These are phyloP conservation scores for Crocodylus rhombifer DNA, from an alignment of 2,797 vertebrate species.

Conservation along the genomic window DNA sequence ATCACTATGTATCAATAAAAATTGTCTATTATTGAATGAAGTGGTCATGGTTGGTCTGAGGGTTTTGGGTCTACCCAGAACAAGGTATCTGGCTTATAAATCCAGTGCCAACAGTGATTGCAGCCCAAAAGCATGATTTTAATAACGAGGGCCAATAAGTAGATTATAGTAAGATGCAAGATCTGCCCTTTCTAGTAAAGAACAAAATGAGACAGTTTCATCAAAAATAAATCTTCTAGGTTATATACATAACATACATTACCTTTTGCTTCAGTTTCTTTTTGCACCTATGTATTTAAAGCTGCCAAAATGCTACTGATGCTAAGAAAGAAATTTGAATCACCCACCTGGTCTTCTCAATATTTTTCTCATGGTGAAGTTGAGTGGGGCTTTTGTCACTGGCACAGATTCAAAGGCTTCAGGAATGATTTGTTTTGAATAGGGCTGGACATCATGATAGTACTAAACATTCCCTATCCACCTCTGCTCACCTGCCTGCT, in stretches of 20 bases:
- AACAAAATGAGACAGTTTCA: slow-evolving; percentile 40
- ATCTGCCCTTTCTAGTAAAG: slow-evolving; percentile 40
- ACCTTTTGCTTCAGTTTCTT: neutral
- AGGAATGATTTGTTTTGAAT: no score
- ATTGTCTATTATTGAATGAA: no score
- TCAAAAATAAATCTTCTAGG: neutral
- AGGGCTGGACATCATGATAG: no score
- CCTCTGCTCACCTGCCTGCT: no score
- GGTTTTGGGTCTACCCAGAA: no score
- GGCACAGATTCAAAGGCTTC: neutral
- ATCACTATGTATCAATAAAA: no score
- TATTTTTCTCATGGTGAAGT: neutral
- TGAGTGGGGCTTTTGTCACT: neutral
- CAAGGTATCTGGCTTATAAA: no score
- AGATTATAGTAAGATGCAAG: slow-evolving; percentile 59
- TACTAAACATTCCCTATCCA: no score
- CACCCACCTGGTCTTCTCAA: neutral
- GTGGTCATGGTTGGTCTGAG: no score
- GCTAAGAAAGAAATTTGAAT: neutral
- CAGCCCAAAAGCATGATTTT: slow-evolving; percentile 66
- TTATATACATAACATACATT: neutral
- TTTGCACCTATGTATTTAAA: neutral
- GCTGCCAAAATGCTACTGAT: neutral
- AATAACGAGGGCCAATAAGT: slow-evolving; percentile 64
- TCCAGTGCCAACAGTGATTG: neutral